These are phyloP conservation scores for Dryocosmus kuriphilus DNA, from an alignment of 2,888 invertebrate species.

Conservation along the genomic window DNA sequence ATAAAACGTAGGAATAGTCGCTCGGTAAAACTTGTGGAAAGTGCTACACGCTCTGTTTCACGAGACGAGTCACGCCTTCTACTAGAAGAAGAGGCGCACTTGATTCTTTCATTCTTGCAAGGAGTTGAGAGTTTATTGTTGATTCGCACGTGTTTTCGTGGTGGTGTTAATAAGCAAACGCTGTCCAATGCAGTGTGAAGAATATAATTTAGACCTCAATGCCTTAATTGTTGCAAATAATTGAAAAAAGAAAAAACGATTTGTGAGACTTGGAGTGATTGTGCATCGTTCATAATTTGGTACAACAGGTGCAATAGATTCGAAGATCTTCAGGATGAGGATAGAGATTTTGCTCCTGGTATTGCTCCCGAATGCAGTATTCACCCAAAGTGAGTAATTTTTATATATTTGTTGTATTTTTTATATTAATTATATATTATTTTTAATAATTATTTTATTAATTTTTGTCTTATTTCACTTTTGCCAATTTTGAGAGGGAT, in stretches of 20 bases:
- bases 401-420: neutral
- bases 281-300: neutral
- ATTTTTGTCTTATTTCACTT: too few species aligned
- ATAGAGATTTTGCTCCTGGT: conserved; percentile 12
- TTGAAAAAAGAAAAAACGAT: neutral
- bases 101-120: conserved; percentile 13
- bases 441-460: neutral
- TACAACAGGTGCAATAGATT: conserved; percentile 26
- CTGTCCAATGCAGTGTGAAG: neutral
- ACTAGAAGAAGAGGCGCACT: conserved; percentile 26
- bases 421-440: too few species aligned
- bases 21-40: conserved; percentile 22
- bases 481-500: too few species aligned
- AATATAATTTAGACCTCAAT: neutral
- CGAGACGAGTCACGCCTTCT: conserved; percentile 32
- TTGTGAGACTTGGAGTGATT: neutral
- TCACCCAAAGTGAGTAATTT: conserved; percentile 26
- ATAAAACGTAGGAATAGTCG: conserved; percentile 9
- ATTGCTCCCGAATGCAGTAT: neutral
- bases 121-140: neutral
- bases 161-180: conserved; percentile 17
- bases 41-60: conserved; percentile 37
- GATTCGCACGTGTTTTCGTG: conserved; percentile 33
- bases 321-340: conserved; percentile 15
- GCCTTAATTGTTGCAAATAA: neutral